phyloP scores from a whole-genome alignment of 2,797 vertebrate genomes.

The Cryptoprocta ferox region DNA sequence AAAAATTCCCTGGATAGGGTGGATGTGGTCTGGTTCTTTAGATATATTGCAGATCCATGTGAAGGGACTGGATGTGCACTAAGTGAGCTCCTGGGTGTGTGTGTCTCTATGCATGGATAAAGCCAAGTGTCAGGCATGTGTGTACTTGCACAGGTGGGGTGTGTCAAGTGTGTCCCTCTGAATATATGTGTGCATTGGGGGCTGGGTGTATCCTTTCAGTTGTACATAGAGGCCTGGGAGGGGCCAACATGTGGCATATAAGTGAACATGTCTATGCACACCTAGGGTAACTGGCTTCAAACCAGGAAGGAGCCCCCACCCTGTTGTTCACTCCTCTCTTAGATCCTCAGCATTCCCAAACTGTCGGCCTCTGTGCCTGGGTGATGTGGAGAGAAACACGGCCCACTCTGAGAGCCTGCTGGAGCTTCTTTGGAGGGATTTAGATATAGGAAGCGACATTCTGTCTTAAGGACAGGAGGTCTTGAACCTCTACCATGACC shows the following conservation, averaged over 20 bases:
- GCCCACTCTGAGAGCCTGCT: background rate
- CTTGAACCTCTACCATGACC: background rate
- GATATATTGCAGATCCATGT: background rate
- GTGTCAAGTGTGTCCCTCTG: background rate
- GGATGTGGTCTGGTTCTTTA: background rate
- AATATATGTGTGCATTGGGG: background rate
- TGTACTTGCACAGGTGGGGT: background rate
- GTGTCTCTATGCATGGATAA: background rate
- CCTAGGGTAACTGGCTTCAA: background rate
- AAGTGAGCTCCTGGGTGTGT: background rate
- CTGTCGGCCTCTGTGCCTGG: background rate
- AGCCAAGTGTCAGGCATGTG: background rate
- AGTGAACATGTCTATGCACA: background rate
- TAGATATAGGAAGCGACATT: background rate
- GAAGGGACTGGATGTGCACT: background rate
- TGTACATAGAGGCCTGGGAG: background rate
- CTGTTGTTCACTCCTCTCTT: background rate
- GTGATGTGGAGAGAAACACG: background rate
- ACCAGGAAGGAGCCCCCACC: background rate
- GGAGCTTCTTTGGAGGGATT: background rate
- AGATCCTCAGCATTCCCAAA: slow-evolving; percentile 9
- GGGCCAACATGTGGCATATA: background rate
- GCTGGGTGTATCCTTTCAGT: background rate
- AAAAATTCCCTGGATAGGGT: background rate
- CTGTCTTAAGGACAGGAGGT: background rate